phyloP scores from a whole-genome alignment of 2,888 invertebrate species.

The Arge pagana region DNA sequence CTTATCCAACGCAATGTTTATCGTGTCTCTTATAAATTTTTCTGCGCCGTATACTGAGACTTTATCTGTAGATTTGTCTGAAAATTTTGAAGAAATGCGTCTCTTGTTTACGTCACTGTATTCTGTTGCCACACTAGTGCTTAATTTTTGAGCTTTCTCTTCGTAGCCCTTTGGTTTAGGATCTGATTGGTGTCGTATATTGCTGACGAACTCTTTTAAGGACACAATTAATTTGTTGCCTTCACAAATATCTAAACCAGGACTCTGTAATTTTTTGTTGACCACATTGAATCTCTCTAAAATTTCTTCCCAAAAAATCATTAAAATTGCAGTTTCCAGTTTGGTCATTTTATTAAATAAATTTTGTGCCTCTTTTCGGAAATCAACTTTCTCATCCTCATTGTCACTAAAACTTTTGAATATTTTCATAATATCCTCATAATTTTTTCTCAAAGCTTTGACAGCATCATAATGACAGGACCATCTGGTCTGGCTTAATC shows the following conservation, averaged over 20 bases:
- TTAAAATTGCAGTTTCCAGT: constrained; percentile 6
- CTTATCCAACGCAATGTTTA: too few relatives aligned
- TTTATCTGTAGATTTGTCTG: too few relatives aligned
- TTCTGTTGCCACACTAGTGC: too few relatives aligned
- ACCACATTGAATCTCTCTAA: constrained; percentile 8
- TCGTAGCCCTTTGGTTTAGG: too few relatives aligned
- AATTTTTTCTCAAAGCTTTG: background rate
- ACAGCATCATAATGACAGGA: background rate
- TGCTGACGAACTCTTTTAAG: background rate
- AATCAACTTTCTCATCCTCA: background rate
- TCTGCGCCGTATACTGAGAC: too few relatives aligned
- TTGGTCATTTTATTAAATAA: background rate
- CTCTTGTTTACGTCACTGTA: too few relatives aligned
- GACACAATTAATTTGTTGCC: constrained; percentile 4
- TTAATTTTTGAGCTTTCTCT: too few relatives aligned
- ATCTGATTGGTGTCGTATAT: background rate
- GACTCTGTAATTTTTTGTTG: constrained; percentile 3
- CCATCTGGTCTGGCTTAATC: background rate
- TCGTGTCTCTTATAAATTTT: too few relatives aligned
- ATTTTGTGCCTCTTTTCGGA: background rate
- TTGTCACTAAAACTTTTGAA: background rate
- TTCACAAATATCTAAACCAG: background rate
- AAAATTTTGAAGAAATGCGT: too few relatives aligned
- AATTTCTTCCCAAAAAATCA: constrained; percentile 8
- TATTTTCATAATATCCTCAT: constrained; percentile 2